Evolutionary conservation across 2,797 vertebrate species (phyloP).

Genomic region (Masticophis lateralis): DNA sequence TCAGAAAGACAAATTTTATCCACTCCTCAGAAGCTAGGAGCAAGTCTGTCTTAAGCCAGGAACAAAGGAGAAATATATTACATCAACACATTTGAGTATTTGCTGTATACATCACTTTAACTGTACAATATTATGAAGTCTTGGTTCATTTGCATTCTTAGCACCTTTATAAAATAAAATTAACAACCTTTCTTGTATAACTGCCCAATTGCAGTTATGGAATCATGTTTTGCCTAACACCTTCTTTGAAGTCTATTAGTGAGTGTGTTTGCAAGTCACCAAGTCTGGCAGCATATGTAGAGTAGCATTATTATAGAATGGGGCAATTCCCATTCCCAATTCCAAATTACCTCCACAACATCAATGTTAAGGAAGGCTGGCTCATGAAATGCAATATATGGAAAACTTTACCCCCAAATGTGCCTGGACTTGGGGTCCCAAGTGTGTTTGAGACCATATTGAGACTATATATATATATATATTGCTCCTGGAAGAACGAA

Average conservation of each 20-base stretch:
- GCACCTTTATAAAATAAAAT: not conserved
- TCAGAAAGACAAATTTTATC: constrained; percentile 41
- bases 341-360: not conserved
- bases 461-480: no score
- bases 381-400: not conserved
- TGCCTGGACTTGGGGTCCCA: not conserved
- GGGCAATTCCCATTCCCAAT: not conserved
- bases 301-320: not conserved
- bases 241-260: not conserved
- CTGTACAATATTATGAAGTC: not conserved
- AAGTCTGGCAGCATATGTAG: not conserved
- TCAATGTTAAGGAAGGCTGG: not conserved
- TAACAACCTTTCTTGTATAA: not conserved
- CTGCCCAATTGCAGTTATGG: not conserved
- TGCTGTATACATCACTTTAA: not conserved
- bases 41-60: not conserved
- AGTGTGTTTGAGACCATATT: not conserved
- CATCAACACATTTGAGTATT: not conserved
- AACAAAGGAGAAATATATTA: not conserved
- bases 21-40: not conserved
- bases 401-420: not conserved
- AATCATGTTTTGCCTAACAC: not conserved
- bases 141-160: not conserved
- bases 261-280: not conserved
- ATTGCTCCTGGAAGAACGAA: no score